phyloP scores from a whole-genome alignment of 1,140 invertebrate species.

The Aleiodes sp. region DNA sequence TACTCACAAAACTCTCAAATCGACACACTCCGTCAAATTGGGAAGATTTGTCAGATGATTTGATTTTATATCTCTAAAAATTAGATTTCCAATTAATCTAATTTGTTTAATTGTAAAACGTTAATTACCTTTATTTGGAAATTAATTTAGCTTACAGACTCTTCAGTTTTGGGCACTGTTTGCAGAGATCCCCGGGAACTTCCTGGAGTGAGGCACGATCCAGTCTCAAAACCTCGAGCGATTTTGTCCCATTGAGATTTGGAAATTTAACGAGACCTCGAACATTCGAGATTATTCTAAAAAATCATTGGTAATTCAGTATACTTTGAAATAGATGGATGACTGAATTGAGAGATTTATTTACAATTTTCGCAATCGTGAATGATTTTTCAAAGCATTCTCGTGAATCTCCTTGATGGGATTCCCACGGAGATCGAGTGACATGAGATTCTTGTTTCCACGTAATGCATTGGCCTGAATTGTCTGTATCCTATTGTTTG shows the following conservation, averaged over 20 bases:
- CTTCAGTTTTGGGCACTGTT: slow-evolving; percentile 78
- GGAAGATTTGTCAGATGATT: slow-evolving; percentile 80
- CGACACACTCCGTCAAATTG: slow-evolving; percentile 75
- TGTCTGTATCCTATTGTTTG: slow-evolving; percentile 75
- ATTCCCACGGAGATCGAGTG: slow-evolving; percentile 77
- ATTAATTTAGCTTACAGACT: slow-evolving; percentile 79
- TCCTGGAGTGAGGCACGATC: slow-evolving; percentile 80
- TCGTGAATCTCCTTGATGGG: slow-evolving; percentile 73
- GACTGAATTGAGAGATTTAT: slow-evolving; percentile 50
- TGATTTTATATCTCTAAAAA: slow-evolving; percentile 81
- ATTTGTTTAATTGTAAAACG: background rate
- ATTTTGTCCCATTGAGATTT: slow-evolving; percentile 78
- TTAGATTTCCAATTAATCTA: background rate
- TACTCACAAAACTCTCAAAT: slow-evolving; percentile 90
- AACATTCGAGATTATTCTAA: slow-evolving; percentile 88
- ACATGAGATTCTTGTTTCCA: slow-evolving; percentile 68
- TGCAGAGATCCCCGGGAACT: slow-evolving; percentile 81
- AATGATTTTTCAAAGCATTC: slow-evolving; percentile 73
- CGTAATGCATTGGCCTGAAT: slow-evolving; percentile 72
- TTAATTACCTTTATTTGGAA: slow-evolving; percentile 28
- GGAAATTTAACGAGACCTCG: slow-evolving; percentile 82
- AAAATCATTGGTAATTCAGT: slow-evolving; percentile 31
- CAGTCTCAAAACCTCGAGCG: slow-evolving; percentile 81
- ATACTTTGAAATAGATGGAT: background rate
- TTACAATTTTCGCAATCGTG: slow-evolving; percentile 78